phyloP scores from a whole-genome alignment of 2,888 invertebrate species.

The Drosophila testacea region DNA sequence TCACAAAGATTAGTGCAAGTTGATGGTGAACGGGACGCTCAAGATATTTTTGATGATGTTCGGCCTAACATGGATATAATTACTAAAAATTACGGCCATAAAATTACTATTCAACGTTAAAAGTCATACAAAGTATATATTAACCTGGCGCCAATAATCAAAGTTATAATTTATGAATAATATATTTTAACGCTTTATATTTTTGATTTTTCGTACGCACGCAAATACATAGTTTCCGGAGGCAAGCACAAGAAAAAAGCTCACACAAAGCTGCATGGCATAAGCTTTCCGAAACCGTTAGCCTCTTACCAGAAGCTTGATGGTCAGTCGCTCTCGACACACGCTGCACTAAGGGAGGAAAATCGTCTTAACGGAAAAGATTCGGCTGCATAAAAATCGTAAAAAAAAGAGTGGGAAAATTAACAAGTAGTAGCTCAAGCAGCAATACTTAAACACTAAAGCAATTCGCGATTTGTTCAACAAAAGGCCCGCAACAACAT shows the following conservation, averaged over 20 bases:
- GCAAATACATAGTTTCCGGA: slow-evolving; percentile 2
- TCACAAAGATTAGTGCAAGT: slow-evolving; percentile 91
- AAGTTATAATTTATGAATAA: slow-evolving; percentile 14
- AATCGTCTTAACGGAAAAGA: slow-evolving; percentile 36
- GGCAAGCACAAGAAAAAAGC: slow-evolving; percentile 39
- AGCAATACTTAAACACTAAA: slow-evolving; percentile 29
- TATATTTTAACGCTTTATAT: slow-evolving; percentile 5
- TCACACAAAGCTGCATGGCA: slow-evolving; percentile 55
- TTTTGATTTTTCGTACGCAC: slow-evolving; percentile 2
- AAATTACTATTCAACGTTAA: slow-evolving; percentile 23
- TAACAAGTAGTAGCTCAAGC: slow-evolving; percentile 37
- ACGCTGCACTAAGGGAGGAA: slow-evolving; percentile 70
- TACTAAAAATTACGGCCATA: slow-evolving; percentile 56
- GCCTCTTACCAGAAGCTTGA: slow-evolving; percentile 47
- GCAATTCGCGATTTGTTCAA: slow-evolving; percentile 60
- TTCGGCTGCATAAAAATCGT: slow-evolving; percentile 12
- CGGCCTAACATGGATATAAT: slow-evolving; percentile 87
- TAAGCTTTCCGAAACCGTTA: slow-evolving; percentile 73
- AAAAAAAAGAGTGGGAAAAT: slow-evolving; percentile 23
- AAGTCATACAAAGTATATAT: slow-evolving; percentile 5
- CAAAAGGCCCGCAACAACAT: slow-evolving; percentile 53
- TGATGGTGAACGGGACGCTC: slow-evolving; percentile 90
- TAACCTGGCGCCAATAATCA: slow-evolving; percentile 33
- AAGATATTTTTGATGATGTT: slow-evolving; percentile 91
- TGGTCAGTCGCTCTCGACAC: slow-evolving; percentile 66